A percentile compares a stretch with the other conserved stretches of the same genome.
Evolutionary conservation across 2,888 invertebrate genomes (phyloP).

Genomic region (Caenorhabditis wallacei): DNA sequence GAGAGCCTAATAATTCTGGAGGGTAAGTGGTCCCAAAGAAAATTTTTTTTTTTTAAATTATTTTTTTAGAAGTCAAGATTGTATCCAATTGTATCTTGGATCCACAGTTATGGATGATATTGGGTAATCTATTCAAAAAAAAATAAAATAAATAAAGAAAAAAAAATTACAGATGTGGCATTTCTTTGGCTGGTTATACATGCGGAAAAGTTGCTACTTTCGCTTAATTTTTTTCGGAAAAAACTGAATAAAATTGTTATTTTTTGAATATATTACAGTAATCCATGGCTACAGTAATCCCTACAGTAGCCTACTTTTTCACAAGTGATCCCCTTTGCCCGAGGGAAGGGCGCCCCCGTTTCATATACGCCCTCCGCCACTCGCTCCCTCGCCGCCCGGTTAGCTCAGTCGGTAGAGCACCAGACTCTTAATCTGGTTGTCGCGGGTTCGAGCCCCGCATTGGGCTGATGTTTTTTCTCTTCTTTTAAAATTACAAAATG

Average conservation of each 20-base stretch:
- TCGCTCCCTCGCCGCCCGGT: constrained; percentile 21
- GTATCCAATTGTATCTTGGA: not conserved
- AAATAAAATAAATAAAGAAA: not conserved
- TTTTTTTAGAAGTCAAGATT: constrained; percentile 2
- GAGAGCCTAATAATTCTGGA: constrained; percentile 14
- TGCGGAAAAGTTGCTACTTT: constrained; percentile 15
- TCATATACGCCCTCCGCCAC: not conserved
- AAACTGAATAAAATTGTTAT: not conserved
- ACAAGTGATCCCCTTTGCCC: not conserved
- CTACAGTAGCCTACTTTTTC: not conserved
- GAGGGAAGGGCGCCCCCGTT: not conserved
- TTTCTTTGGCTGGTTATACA: not conserved
- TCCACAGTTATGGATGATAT: constrained; percentile 1
- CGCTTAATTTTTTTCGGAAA: not conserved
- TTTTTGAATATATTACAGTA: no score
- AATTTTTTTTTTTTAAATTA: not conserved
- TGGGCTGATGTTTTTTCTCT: constrained; percentile 70
- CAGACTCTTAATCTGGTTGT: constrained; percentile 82
- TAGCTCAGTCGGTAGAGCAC: constrained; percentile 81
- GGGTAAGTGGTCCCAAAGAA: not conserved
- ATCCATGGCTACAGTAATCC: not conserved
- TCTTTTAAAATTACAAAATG: not conserved
- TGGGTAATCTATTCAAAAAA: not conserved
- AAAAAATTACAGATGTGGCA: constrained; percentile 5
- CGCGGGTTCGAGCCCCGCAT: constrained; percentile 82